Percentiles rank a stretch among this genome's conserved stretches.
Conservation (phyloP, 2,888 invertebrate species). For the Plebejus anna region DNA sequence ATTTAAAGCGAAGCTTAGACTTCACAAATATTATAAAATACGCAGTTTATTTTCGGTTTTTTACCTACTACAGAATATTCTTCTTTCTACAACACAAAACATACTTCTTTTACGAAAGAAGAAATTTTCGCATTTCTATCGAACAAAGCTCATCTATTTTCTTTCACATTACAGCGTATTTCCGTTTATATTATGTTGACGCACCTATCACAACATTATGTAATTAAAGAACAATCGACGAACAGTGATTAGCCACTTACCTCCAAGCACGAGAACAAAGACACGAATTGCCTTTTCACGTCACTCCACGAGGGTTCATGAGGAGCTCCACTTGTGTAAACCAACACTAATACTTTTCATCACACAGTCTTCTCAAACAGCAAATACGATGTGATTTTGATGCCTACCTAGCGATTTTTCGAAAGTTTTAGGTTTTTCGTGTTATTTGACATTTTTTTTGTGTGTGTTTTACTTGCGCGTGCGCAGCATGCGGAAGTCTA, state of each 20-base stretch:
- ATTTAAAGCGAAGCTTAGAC: neutral
- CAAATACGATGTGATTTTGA: neutral
- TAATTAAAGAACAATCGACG: constrained; percentile 28
- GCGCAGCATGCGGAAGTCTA: constrained; percentile 56
- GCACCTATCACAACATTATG: constrained; percentile 4
- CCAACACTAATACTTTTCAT: constrained; percentile 21
- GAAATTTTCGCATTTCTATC: too few species aligned
- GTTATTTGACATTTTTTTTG: neutral
- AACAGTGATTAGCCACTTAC: constrained; percentile 50
- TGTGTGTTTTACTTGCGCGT: constrained; percentile 47
- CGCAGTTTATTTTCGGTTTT: neutral
- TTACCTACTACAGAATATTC: neutral
- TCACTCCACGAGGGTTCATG: constrained; percentile 44
- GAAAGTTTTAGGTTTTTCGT: neutral
- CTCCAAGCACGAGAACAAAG: constrained; percentile 41
- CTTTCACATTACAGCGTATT: neutral
- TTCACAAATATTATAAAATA: neutral
- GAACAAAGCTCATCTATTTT: too few species aligned
- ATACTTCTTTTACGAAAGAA: neutral
- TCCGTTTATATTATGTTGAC: neutral
- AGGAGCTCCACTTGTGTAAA: constrained; percentile 42
- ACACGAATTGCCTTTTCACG: constrained; percentile 57
- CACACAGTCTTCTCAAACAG: neutral
- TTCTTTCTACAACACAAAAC: neutral
- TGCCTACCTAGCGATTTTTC: neutral